These are phyloP conservation scores for Tyrophagus putrescentiae DNA, from an alignment of 1,140 invertebrate genomes.

Conservation along the genomic window DNA sequence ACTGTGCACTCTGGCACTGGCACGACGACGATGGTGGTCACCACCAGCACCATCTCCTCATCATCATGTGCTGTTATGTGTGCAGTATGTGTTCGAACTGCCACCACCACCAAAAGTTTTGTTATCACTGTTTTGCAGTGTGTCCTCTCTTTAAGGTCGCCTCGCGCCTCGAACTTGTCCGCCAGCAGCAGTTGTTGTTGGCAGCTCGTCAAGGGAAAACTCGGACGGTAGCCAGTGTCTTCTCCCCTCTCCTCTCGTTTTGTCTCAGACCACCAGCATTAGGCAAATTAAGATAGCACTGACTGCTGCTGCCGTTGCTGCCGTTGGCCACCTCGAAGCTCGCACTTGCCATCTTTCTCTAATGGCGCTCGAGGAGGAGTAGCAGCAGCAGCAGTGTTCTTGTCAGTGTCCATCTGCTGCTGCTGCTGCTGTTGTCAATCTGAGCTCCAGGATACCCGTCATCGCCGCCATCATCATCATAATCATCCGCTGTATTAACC, in stretches of 20 bases:
- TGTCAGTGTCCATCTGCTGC: too few species aligned
- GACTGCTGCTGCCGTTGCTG: not conserved
- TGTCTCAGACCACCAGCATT: slow-evolving; percentile 9
- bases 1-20: too few species aligned
- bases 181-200: not conserved
- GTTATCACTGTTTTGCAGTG: not conserved
- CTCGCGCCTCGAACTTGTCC: too few species aligned
- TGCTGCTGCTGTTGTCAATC: too few species aligned
- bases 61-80: not conserved
- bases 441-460: too few species aligned
- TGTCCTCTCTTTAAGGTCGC: not conserved
- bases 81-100: not conserved
- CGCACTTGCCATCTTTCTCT: not conserved
- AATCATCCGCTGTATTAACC: too few species aligned
- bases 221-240: too few species aligned
- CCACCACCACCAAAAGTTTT: too few species aligned
- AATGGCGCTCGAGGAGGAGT: not conserved
- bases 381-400: too few species aligned
- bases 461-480: too few species aligned
- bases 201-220: not conserved
- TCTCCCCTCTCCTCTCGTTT: not conserved
- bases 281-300: slow-evolving; percentile 9
- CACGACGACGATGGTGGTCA: slow-evolving; percentile 14
- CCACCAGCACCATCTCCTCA: not conserved
- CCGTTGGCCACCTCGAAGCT: not conserved